Evolutionary conservation across 1,140 invertebrate species (phyloP).

Genomic region (Conopomorpha cramerella): DNA sequence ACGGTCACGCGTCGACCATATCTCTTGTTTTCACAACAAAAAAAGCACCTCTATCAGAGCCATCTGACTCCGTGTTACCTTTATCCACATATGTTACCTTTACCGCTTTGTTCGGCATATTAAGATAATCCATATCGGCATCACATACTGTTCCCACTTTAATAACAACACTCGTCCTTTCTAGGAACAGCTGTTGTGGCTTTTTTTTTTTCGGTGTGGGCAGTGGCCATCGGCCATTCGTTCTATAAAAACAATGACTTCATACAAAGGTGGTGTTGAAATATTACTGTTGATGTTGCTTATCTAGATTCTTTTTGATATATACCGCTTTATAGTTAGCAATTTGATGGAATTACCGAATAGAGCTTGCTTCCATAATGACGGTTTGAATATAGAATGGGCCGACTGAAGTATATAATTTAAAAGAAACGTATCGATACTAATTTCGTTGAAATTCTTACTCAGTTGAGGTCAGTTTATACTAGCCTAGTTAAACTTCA

Average conservation of each 20-base stretch:
- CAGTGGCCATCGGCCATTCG: slow-evolving; percentile 13
- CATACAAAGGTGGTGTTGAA: no score
- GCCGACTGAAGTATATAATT: not conserved
- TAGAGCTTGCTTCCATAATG: no score
- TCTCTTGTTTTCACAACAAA: slow-evolving; percentile 13
- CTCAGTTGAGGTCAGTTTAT: no score
- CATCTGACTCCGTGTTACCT: no score
- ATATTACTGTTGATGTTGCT: no score
- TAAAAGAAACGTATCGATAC: no score
- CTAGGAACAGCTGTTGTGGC: slow-evolving; percentile 32
- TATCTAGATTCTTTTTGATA: no score
- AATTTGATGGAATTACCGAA: no score
- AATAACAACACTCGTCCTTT: slow-evolving; percentile 32
- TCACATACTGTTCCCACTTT: slow-evolving; percentile 33
- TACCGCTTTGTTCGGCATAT: slow-evolving; percentile 52
- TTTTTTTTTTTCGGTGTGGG: slow-evolving; percentile 32
- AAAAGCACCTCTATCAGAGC: no score
- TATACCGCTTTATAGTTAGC: no score
- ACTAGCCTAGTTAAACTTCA: no score
- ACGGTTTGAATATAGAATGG: not conserved
- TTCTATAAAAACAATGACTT: not conserved
- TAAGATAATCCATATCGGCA: slow-evolving; percentile 50
- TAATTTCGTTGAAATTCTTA: no score
- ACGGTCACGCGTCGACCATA: slow-evolving; percentile 10
- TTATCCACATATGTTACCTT: slow-evolving; percentile 45